These are phyloP conservation scores for Valencia hispanica DNA, from an alignment of 2,797 vertebrate genomes.

Conservation along the genomic window DNA sequence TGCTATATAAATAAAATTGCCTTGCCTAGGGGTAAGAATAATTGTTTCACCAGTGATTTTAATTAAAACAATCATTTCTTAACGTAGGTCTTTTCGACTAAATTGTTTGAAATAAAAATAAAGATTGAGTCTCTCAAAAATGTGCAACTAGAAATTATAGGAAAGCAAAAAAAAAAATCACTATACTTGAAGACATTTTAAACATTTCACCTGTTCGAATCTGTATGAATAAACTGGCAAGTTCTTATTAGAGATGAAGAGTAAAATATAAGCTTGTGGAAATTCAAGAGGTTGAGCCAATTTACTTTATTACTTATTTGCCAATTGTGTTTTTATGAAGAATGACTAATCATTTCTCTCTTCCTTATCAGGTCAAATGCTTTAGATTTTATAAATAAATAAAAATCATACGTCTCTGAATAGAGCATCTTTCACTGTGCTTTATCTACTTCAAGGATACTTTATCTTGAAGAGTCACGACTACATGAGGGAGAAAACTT, in stretches of 20 bases:
- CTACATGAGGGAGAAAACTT: neutral
- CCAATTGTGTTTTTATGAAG: neutral
- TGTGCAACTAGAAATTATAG: neutral
- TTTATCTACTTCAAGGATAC: conserved; percentile 13
- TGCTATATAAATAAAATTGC: no score
- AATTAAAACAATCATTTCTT: neutral
- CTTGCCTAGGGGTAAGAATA: neutral
- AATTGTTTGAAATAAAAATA: neutral
- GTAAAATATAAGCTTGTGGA: neutral
- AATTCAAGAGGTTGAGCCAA: neutral
- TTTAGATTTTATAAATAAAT: neutral
- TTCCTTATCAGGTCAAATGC: neutral
- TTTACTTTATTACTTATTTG: neutral
- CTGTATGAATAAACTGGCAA: neutral
- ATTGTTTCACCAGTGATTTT: neutral
- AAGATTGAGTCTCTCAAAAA: neutral
- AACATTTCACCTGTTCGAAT: neutral
- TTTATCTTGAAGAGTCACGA: conserved; percentile 14
- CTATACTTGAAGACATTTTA: no score
- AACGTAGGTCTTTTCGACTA: neutral
- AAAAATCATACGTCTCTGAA: conserved; percentile 6
- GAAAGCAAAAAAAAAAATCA: neutral
- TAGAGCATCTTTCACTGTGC: conserved; percentile 10
- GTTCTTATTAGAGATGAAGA: neutral
- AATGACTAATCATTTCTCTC: neutral